These are phyloP conservation scores for Aphaenogaster floridana DNA, from an alignment of 1,140 invertebrate genomes.

Conservation along the genomic window DNA sequence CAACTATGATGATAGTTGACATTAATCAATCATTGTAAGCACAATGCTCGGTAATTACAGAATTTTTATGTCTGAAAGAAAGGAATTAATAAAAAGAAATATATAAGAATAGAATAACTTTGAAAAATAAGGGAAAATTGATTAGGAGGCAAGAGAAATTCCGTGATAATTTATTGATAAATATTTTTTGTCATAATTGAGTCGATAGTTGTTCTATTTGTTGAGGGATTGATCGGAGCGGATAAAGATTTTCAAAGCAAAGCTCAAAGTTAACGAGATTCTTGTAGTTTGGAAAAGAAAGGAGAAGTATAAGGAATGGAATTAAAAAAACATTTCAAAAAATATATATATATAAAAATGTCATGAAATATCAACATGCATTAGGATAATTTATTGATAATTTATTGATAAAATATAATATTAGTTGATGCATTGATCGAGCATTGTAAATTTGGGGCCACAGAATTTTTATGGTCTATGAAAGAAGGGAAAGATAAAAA, in stretches of 20 bases:
- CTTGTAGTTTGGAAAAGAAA: background rate
- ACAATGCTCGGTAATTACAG: background rate
- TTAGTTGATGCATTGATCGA: background rate
- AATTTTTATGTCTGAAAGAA: background rate
- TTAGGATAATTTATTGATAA: background rate
- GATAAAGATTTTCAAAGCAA: background rate
- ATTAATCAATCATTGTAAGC: background rate
- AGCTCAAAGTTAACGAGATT: background rate
- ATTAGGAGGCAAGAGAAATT: background rate
- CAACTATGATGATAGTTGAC: background rate
- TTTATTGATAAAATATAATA: background rate
- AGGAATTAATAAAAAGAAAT: background rate
- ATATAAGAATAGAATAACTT: background rate
- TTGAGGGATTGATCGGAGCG: background rate
- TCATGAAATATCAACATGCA: background rate
- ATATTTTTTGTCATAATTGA: background rate
- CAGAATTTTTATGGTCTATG: background rate
- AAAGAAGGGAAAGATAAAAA: background rate
- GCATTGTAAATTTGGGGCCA: background rate
- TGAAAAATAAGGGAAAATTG: background rate
- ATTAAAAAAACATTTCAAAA: background rate
- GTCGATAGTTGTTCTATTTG: background rate
- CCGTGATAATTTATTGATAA: background rate
- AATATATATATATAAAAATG: background rate
- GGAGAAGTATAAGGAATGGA: background rate